Conservation (phyloP, 2,888 invertebrate genomes). For the Thera britannica region DNA sequence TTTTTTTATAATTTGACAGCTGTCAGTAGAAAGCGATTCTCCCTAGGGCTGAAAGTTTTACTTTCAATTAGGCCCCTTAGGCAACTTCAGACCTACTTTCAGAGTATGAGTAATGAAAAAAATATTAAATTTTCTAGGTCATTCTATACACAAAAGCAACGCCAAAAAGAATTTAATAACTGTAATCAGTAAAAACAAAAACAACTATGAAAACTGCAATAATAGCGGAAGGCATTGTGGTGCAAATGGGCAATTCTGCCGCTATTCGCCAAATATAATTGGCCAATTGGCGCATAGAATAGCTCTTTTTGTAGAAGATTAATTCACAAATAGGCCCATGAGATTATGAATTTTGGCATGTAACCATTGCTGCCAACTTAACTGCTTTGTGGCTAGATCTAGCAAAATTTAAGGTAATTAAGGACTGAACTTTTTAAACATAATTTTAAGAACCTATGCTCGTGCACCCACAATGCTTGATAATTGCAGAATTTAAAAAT, state of each 20-base stretch:
- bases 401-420: neutral
- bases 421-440: no score
- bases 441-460: no score
- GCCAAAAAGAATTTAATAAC: slow-evolving; percentile 18
- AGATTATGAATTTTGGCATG: slow-evolving; percentile 73
- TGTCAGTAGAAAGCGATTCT: no score
- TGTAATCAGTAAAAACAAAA: slow-evolving; percentile 47
- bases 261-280: slow-evolving; percentile 75
- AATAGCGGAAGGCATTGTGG: slow-evolving; percentile 71
- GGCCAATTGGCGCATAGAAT: slow-evolving; percentile 61
- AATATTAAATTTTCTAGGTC: neutral
- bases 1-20: no score
- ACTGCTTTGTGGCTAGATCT: slow-evolving; percentile 1
- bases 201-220: slow-evolving; percentile 48
- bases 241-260: slow-evolving; percentile 71
- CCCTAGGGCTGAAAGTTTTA: no score
- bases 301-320: slow-evolving; percentile 70
- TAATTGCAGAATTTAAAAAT: no score
- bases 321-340: slow-evolving; percentile 66
- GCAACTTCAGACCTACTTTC: no score
- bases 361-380: slow-evolving; percentile 9
- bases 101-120: no score
- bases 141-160: neutral
- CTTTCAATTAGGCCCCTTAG: no score
- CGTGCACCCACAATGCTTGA: no score